phyloP scores from a whole-genome alignment of 2,888 invertebrate genomes.

The Ectemnius continuus region DNA sequence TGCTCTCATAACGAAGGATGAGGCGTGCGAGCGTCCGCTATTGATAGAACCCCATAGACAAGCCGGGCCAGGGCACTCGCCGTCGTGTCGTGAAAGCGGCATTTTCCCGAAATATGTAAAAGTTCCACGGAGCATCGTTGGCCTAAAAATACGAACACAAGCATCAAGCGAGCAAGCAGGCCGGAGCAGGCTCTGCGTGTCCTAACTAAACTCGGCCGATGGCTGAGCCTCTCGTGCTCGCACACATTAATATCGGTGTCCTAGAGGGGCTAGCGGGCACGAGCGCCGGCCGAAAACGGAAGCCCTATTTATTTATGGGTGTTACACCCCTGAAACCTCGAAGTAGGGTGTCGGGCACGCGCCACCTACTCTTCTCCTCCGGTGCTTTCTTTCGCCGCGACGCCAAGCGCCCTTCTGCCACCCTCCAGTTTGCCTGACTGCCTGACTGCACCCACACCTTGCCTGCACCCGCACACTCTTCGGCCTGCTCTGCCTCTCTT shows the following conservation, averaged over 20 bases:
- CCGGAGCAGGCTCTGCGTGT: slow-evolving; percentile 4
- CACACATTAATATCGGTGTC: slow-evolving; percentile 44
- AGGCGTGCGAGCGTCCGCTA: slow-evolving; percentile 38
- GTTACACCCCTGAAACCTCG: slow-evolving; percentile 71
- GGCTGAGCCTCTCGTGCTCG: slow-evolving; percentile 27
- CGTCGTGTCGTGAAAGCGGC: slow-evolving; percentile 44
- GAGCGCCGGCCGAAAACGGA: slow-evolving; percentile 70
- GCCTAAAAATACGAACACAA: slow-evolving; percentile 69
- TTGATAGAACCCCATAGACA: slow-evolving; percentile 63
- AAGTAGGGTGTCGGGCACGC: slow-evolving; percentile 73
- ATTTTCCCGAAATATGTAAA: slow-evolving; percentile 75
- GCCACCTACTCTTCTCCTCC: slow-evolving; percentile 63
- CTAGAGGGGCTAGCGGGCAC: slow-evolving; percentile 12
- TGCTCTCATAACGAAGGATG: slow-evolving; percentile 33
- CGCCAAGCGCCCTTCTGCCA: no score
- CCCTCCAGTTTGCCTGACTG: slow-evolving; percentile 11
- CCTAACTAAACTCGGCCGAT: slow-evolving; percentile 30
- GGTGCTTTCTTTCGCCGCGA: slow-evolving; percentile 11
- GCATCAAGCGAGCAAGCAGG: slow-evolving; percentile 4
- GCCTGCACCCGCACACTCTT: slow-evolving; percentile 32
- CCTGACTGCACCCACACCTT: slow-evolving; percentile 35
- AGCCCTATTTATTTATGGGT: slow-evolving; percentile 77
- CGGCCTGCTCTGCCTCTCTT: neutral
- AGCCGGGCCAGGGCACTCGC: slow-evolving; percentile 18
- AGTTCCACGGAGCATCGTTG: slow-evolving; percentile 56